Conservation (phyloP, 2,888 invertebrate species). For the Poecilobothrus nobilitatus region DNA sequence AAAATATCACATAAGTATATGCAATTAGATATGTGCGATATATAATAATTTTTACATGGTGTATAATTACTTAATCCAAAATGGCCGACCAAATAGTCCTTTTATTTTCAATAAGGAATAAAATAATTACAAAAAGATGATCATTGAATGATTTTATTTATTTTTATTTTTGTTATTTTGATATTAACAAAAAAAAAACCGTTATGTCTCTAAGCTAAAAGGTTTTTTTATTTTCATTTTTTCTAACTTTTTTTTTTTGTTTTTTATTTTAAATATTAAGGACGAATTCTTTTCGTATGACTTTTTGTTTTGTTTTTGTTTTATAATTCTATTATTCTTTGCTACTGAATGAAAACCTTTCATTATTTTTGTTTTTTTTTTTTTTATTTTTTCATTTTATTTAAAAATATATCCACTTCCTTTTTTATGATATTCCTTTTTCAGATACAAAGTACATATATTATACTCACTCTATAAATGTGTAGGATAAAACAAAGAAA, state of each 20-base stretch:
- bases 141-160: no score
- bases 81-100: constrained; percentile 25
- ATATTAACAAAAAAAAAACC: neutral
- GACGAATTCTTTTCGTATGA: neutral
- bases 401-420: neutral
- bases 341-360: neutral
- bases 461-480: neutral
- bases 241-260: neutral
- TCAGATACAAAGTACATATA: neutral
- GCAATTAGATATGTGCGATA: neutral
- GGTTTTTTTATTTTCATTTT: neutral
- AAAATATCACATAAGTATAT: no score
- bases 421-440: neutral
- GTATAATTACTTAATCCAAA: constrained; percentile 27
- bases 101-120: neutral
- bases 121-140: no score
- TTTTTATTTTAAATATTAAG: neutral
- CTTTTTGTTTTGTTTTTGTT: no score
- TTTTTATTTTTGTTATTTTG: no score
- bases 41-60: neutral
- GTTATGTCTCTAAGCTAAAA: neutral
- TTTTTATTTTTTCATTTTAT: no score
- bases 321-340: neutral
- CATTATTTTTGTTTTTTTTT: no score
- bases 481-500: neutral